Evolutionary conservation across 2,888 invertebrate genomes (phyloP), one percentile per base, ranked within the genome.

Genomic region (Limenitis camilla): DNA sequence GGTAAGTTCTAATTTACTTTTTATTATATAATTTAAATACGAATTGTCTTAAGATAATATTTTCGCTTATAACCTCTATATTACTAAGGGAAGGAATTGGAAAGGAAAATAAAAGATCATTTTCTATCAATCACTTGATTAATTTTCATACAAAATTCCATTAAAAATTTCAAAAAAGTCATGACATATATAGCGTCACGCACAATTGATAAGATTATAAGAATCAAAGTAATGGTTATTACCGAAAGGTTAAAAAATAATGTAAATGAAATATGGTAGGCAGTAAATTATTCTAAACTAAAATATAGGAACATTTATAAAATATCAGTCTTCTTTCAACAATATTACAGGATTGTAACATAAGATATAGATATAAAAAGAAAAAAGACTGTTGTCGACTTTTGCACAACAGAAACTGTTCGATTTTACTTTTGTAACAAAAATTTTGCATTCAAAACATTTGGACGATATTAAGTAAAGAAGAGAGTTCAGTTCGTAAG

Each of bases 231-330:
- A 78, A 80, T 76, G 68, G 76, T 76, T 72, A 65, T 66, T 81
- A 81, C 78, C 74, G 78, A 80, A 71, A 71, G 68, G 76, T 74
- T 81, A 82, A 80, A 76, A 60, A 76, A 76, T 77, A 78, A 80
- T 74, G 72, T 78, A 80, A 83, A 81, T 67, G 74, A 84, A 84
- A 78, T 77, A 79, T 72, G 73, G 78, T 77, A 78, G 78, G 80
- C 76, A 79, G 78, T 81, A 83, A 84, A 84, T 81, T 82, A 86
- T 77, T 80, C 83, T 85, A 86, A 87, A 86, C 78, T 81, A 83
- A 81, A 86, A 82, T 83, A 85, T 86, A 87, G 87, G 87, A 87
- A 87, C 87, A 83, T 83, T 79, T 78, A 76, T 76, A 79, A 81
- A 76, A 78, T 77, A 76, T 87, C 86, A 86, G 86, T 86, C 86